A percentile compares a stretch with the other conserved stretches of the same genome.
Conservation (phyloP, 2,888 invertebrate genomes). For the Sphaerophoria rueppellii region DNA sequence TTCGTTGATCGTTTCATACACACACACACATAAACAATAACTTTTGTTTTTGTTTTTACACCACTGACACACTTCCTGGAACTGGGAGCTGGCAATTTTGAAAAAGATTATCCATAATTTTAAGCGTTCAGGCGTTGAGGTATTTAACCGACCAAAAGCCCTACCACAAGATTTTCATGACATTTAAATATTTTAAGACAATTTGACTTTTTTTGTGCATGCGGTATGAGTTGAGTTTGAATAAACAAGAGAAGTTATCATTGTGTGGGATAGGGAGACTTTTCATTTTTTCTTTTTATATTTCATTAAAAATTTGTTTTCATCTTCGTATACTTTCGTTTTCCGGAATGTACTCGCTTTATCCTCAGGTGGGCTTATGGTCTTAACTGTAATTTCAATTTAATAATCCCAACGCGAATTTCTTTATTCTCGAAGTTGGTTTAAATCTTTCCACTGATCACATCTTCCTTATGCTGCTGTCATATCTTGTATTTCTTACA, state of each 20-base stretch:
- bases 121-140: constrained; percentile 55
- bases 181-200: constrained; percentile 58
- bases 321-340: no score
- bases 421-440: constrained; percentile 22
- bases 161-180: constrained; percentile 6
- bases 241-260: no score
- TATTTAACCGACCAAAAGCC: constrained; percentile 10
- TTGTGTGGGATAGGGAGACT: background rate
- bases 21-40: no score
- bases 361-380: constrained; percentile 59
- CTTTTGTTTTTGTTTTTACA: background rate
- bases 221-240: no score
- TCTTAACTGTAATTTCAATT: constrained; percentile 66
- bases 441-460: constrained; percentile 6
- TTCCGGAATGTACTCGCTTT: constrained; percentile 22
- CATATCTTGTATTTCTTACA: constrained; percentile 25
- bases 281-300: constrained; percentile 51
- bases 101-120: constrained; percentile 59
- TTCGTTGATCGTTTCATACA: background rate
- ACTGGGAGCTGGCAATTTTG: constrained; percentile 6
- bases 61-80: constrained; percentile 5
- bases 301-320: constrained; percentile 45
- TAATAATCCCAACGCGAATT: constrained; percentile 66
- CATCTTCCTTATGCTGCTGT: constrained; percentile 35
- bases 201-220: constrained; percentile 14